Percentiles rank a stretch among this genome's conserved stretches.
Conservation (phyloP, 2,797 vertebrate genomes). For the Sebastes steindachneri region DNA sequence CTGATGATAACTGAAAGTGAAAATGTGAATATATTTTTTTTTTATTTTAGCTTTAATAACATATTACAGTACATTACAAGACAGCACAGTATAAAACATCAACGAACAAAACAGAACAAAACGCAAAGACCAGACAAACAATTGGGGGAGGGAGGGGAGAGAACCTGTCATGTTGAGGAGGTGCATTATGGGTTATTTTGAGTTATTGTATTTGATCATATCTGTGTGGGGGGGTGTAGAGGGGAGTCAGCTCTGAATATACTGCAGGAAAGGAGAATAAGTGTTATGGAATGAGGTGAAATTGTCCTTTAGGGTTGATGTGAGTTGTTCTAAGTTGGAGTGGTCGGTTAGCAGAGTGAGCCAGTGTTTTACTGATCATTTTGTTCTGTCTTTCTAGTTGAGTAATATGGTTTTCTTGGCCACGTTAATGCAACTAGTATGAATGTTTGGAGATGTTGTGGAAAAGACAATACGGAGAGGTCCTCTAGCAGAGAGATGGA, state of each 20-base stretch:
- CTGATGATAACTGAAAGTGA: no score
- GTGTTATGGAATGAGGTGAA: background rate
- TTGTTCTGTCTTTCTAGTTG: background rate
- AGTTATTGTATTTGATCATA: no score
- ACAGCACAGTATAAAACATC: no score
- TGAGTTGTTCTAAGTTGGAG: background rate
- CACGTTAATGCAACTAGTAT: background rate
- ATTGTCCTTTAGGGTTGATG: background rate
- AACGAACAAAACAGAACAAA: no score
- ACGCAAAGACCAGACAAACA: no score
- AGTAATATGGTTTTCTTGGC: background rate
- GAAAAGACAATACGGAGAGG: background rate
- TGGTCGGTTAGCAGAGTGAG: background rate
- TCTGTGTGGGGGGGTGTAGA: background rate
- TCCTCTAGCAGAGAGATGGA: no score
- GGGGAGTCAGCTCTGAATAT: background rate
- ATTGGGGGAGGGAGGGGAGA: no score
- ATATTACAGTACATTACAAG: no score
- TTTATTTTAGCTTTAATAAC: no score
- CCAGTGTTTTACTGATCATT: background rate
- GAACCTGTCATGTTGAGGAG: no score
- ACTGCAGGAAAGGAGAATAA: background rate
- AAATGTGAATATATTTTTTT: no score
- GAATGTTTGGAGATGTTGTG: background rate
- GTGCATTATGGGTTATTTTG: no score